A percentile compares a stretch with the other conserved stretches of the same genome.
Evolutionary conservation across 2,113 vertebrate species (phyloP).

Genomic region (Chloropsis hardwickii): DNA sequence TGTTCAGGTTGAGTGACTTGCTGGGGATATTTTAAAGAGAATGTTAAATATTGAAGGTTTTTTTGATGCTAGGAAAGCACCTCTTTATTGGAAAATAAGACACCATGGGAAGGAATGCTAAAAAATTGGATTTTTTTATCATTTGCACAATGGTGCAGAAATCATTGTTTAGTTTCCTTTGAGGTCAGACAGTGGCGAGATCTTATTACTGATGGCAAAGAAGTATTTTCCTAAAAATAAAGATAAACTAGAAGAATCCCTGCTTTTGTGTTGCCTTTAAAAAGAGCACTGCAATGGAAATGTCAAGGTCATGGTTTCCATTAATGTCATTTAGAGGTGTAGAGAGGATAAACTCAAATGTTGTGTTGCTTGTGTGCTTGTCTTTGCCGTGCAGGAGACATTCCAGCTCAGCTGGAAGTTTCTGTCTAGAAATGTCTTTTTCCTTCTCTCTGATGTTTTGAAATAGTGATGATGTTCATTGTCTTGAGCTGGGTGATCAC

Average conservation of each 20-base stretch:
- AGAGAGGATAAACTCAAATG: neutral
- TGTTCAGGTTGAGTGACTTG: neutral
- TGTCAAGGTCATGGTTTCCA: conserved; percentile 9
- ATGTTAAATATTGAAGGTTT: neutral
- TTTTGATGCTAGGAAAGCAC: neutral
- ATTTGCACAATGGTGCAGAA: neutral
- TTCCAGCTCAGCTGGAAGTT: neutral
- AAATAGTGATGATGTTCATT: neutral
- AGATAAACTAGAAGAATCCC: neutral
- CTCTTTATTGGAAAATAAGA: conserved; percentile 7
- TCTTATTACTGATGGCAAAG: neutral
- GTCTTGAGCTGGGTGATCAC: neutral
- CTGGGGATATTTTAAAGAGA: conserved; percentile 1
- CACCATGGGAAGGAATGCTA: neutral
- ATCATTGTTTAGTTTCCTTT: neutral
- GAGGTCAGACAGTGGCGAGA: neutral
- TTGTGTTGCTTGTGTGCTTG: neutral
- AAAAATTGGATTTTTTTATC: neutral
- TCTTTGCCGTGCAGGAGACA: neutral
- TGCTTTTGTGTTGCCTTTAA: conserved; percentile 14
- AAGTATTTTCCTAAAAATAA: neutral
- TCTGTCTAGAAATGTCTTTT: neutral
- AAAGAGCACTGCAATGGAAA: conserved; percentile 6
- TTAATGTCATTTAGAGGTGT: conserved; percentile 33
- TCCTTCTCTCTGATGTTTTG: neutral